These are phyloP conservation scores for Macaria liturata DNA, from an alignment of 2,888 invertebrate species.

Conservation along the genomic window DNA sequence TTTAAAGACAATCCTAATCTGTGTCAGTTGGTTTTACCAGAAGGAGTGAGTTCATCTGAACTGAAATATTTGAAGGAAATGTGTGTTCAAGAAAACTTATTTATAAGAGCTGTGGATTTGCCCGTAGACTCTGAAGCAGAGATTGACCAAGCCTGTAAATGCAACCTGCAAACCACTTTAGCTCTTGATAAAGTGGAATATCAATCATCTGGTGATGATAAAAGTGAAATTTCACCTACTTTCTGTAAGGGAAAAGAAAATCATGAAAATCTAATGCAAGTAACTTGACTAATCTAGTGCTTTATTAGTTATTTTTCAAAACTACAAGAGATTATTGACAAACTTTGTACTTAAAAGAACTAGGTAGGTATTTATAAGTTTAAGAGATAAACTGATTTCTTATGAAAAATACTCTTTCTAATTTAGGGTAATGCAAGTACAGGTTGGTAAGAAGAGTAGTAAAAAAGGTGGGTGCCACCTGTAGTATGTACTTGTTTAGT, in stretches of 20 bases:
- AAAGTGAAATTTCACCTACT: constrained; percentile 8
- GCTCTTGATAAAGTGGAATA: constrained; percentile 26
- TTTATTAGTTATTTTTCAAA: too few species aligned
- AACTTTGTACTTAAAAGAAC: too few species aligned
- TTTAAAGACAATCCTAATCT: constrained; percentile 70
- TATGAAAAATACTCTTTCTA: too few species aligned
- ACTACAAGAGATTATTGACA: too few species aligned
- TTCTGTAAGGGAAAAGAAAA: not conserved
- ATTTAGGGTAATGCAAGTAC: too few species aligned
- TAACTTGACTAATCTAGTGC: not conserved
- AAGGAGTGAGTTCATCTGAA: constrained; percentile 69
- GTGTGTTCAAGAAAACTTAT: constrained; percentile 74
- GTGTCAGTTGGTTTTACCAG: constrained; percentile 74
- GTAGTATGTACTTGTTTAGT: too few species aligned
- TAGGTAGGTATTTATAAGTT: too few species aligned
- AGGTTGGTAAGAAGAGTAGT: too few species aligned
- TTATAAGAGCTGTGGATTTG: constrained; percentile 52
- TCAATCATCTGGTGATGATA: constrained; percentile 11
- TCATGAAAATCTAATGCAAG: constrained; percentile 1
- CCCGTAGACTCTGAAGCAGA: constrained; percentile 25
- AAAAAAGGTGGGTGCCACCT: too few species aligned
- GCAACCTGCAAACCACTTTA: constrained; percentile 2
- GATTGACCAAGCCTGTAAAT: constrained; percentile 10
- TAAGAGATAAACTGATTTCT: too few species aligned
- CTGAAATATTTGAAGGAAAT: constrained; percentile 69